Evolutionary conservation across 2,113 vertebrate genomes (phyloP).

Genomic region (Ptyas mucosa): DNA sequence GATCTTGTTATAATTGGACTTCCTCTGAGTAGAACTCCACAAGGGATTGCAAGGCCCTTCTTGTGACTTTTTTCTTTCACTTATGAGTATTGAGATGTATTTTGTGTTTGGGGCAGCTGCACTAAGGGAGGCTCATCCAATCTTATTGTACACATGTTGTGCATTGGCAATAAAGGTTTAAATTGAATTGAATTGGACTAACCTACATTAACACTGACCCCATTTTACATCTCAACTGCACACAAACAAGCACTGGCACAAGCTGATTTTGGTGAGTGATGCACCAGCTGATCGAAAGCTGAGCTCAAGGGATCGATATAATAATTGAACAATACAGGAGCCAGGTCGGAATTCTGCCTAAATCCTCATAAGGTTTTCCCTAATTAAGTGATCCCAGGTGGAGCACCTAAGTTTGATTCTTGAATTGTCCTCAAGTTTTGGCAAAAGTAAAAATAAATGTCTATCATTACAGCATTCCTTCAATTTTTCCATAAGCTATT

Average conservation of each 20-base stretch:
- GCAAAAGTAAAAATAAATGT: neutral
- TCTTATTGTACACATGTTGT: too few relatives aligned
- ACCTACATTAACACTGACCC: neutral
- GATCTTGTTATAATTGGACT: neutral
- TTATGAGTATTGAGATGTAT: too few relatives aligned
- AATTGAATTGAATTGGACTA: neutral
- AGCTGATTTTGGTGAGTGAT: neutral
- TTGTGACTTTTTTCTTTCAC: too few relatives aligned
- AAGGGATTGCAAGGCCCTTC: too few relatives aligned
- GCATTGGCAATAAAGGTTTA: too few relatives aligned
- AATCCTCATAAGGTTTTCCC: neutral
- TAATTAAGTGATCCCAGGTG: neutral
- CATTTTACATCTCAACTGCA: neutral
- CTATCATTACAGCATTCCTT: neutral
- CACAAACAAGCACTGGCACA: neutral
- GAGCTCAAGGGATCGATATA: neutral
- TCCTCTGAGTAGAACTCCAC: neutral
- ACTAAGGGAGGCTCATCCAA: too few relatives aligned
- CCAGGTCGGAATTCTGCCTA: neutral
- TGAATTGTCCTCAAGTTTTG: neutral
- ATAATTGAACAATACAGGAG: neutral
- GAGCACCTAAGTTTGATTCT: neutral
- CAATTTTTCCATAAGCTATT: neutral
- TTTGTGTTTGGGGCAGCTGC: too few relatives aligned
- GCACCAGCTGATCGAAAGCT: neutral